Conservation (phyloP, 2,113 vertebrate species). For the Scomber colias region DNA sequence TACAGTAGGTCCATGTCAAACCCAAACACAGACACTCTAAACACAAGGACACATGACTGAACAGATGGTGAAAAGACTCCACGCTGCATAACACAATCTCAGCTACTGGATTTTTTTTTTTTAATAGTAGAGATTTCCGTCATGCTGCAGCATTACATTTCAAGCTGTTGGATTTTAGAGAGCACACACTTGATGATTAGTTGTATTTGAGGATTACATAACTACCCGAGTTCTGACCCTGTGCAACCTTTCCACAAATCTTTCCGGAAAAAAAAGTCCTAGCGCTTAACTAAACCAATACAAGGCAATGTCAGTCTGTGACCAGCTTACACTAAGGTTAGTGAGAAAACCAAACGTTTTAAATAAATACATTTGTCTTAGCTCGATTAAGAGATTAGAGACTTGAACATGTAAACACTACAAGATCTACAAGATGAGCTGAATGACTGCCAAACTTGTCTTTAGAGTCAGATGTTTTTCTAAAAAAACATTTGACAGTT, state of each 20-base stretch:
- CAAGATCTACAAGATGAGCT: not conserved
- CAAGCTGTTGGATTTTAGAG: conserved; percentile 43
- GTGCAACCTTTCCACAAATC: conserved; percentile 16
- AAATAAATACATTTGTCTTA: not conserved
- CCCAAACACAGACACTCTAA: conserved; percentile 35
- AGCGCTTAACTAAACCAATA: not conserved
- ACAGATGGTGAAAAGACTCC: conserved; percentile 57
- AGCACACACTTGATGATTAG: conserved; percentile 35
- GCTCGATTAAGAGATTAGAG: not conserved
- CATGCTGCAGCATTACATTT: conserved; percentile 20
- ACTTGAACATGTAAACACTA: not conserved
- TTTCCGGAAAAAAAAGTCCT: not conserved
- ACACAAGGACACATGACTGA: conserved; percentile 36
- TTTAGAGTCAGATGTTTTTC: not conserved
- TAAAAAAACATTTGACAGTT: not conserved
- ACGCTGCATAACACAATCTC: conserved; percentile 8
- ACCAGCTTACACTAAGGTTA: not conserved
- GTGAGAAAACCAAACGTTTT: conserved; percentile 15
- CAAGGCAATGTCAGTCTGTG: not conserved
- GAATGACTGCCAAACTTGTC: not conserved
- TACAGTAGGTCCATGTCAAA: conserved; percentile 32
- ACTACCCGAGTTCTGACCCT: conserved; percentile 5
- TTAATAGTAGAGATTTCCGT: conserved; percentile 36
- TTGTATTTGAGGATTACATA: conserved; percentile 47
- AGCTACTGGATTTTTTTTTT: conserved; percentile 2